A percentile compares a stretch with the other conserved stretches of the same genome.
phyloP scores from a whole-genome alignment of 2,113 vertebrate genomes.

The Leptocoma aspasia region DNA sequence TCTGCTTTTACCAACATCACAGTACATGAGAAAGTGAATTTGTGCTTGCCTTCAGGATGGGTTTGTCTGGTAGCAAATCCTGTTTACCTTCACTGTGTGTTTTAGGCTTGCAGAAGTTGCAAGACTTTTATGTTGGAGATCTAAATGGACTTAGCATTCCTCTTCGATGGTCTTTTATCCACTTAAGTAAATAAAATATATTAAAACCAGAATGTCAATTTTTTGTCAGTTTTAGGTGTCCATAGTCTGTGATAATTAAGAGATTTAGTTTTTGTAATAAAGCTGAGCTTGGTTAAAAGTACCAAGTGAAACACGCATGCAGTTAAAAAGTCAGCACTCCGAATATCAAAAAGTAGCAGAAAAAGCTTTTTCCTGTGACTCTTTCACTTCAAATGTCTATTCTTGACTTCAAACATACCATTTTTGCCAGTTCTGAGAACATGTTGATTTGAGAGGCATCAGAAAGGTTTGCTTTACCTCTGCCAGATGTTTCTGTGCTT shows the following conservation, averaged over 20 bases:
- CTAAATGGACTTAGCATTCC: not conserved
- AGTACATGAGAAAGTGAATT: not conserved
- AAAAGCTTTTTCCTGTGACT: not conserved
- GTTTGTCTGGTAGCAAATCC: not conserved
- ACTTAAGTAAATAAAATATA: not conserved
- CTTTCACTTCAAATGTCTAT: not conserved
- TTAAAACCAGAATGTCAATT: not conserved
- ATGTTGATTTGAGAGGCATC: not conserved
- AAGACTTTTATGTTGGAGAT: not conserved
- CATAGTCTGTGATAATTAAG: not conserved
- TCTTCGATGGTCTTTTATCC: not conserved
- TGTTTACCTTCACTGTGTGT: not conserved
- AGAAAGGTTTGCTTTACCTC: not conserved
- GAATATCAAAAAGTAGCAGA: not conserved
- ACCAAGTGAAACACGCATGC: not conserved
- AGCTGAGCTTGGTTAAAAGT: not conserved
- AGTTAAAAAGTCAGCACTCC: not conserved
- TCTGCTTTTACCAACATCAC: not conserved
- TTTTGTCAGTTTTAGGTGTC: not conserved
- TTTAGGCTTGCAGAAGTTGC: not conserved
- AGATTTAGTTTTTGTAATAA: not conserved
- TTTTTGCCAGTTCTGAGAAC: not conserved
- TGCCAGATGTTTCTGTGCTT: not conserved
- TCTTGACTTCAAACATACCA: not conserved
- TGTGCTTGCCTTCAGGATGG: not conserved